These are phyloP conservation scores for Brotula barbata DNA, from an alignment of 2,797 vertebrate species.

Conservation along the genomic window DNA sequence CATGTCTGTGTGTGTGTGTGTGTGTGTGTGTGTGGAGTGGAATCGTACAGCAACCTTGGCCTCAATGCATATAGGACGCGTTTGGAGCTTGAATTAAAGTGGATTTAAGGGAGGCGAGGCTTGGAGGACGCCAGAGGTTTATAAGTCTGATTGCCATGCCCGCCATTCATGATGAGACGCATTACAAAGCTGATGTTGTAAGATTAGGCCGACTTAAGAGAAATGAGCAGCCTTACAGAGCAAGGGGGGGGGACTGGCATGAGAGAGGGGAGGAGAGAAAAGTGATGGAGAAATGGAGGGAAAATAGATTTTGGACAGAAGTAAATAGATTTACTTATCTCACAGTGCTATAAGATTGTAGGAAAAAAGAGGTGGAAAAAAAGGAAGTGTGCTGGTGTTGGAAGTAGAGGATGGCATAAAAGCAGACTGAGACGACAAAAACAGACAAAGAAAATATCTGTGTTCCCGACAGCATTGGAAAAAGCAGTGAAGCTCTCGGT, in stretches of 20 bases:
- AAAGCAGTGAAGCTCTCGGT: slow-evolving; percentile 39
- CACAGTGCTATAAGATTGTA: neutral
- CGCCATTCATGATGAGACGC: slow-evolving; percentile 74
- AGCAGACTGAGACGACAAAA: neutral
- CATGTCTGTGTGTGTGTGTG: slow-evolving; percentile 12
- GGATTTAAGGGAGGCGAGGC: slow-evolving; percentile 64
- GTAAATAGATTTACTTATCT: neutral
- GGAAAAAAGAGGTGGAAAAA: neutral
- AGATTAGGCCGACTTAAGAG: slow-evolving; percentile 76
- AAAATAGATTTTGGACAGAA: neutral
- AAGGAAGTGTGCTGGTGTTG: neutral
- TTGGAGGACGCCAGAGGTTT: slow-evolving; percentile 63
- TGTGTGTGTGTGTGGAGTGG: slow-evolving; percentile 7
- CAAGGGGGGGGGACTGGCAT: slow-evolving; percentile 10
- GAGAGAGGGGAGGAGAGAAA: slow-evolving; percentile 1
- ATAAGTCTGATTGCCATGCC: slow-evolving; percentile 73
- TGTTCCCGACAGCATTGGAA: slow-evolving; percentile 41
- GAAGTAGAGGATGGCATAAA: neutral
- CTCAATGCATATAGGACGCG: slow-evolving; percentile 41
- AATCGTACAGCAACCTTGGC: slow-evolving; percentile 31
- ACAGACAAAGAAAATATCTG: slow-evolving; percentile 48
- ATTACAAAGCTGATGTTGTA: slow-evolving; percentile 78
- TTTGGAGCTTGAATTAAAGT: slow-evolving; percentile 64
- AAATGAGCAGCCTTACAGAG: slow-evolving; percentile 54
- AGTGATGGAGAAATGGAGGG: neutral